phyloP scores from a whole-genome alignment of 2,888 invertebrate genomes.

The Lycocerus yunnanus region DNA sequence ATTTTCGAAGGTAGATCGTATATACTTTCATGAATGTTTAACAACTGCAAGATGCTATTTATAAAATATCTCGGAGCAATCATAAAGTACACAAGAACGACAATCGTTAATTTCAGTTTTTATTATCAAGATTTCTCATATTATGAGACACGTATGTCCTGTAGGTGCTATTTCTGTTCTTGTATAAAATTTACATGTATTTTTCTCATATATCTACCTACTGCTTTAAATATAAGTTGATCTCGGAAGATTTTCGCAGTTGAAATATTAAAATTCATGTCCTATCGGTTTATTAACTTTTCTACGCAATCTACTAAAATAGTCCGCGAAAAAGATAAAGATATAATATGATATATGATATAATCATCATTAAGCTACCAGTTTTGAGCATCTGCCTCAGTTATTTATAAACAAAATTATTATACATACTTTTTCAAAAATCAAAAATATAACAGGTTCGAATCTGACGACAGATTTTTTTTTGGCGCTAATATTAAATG shows the following conservation, averaged over 20 bases:
- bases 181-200: background rate
- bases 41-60: constrained; percentile 19
- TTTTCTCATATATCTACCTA: background rate
- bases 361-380: background rate
- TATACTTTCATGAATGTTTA: constrained; percentile 26
- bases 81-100: constrained; percentile 22
- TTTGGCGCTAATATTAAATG: too few species aligned
- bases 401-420: background rate
- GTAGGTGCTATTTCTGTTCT: constrained; percentile 19
- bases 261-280: background rate
- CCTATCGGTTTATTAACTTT: background rate
- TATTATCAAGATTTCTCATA: constrained; percentile 24
- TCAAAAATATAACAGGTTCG: background rate
- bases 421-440: background rate
- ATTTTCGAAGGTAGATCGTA: background rate
- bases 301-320: background rate
- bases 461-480: background rate
- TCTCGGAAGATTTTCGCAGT: background rate
- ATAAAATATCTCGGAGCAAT: constrained; percentile 17
- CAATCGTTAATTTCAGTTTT: constrained; percentile 27
- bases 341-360: background rate
- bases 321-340: background rate
- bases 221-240: constrained; percentile 15
- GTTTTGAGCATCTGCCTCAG: background rate
- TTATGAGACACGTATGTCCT: constrained; percentile 28